Conservation (phyloP, 2,113 vertebrate genomes). For the Stigmatopora argus region DNA sequence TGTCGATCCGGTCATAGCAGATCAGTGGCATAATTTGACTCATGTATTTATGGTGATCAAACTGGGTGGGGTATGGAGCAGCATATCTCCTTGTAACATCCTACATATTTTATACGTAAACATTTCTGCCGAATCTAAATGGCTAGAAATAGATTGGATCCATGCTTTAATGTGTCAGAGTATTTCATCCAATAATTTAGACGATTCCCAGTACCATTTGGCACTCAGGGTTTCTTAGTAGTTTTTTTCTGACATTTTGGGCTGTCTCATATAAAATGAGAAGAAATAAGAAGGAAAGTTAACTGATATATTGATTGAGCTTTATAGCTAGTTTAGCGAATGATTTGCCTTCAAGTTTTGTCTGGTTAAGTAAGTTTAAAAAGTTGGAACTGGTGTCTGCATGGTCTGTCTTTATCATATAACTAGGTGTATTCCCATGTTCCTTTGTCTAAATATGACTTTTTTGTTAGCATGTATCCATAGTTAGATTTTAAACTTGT, state of each 20-base stretch:
- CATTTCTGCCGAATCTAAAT: background rate
- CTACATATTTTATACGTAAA: background rate
- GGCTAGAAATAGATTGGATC: background rate
- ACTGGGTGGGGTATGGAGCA: background rate
- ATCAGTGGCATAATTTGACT: background rate
- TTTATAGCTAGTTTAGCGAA: conserved; percentile 52
- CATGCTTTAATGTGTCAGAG: background rate
- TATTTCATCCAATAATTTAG: conserved; percentile 19
- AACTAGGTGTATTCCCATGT: background rate
- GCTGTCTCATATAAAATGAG: conserved; percentile 60
- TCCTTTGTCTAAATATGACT: background rate
- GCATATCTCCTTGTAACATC: background rate
- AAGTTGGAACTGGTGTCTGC: conserved; percentile 31
- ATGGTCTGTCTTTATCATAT: conserved; percentile 20
- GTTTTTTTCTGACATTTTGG: conserved; percentile 50
- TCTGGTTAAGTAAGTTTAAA: conserved; percentile 4
- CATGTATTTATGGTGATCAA: background rate
- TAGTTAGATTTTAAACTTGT: background rate
- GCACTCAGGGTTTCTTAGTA: conserved; percentile 60
- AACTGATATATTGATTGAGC: conserved; percentile 56
- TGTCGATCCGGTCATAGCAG: background rate
- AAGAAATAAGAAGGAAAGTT: conserved; percentile 59
- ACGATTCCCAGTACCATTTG: conserved; percentile 44
- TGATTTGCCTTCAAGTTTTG: conserved; percentile 48
- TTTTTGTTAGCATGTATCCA: background rate